Evolutionary conservation across 1,140 invertebrate genomes (phyloP), one percentile per base, ranked within the genome.

Genomic region (Zaprionus lachaisei): DNA sequence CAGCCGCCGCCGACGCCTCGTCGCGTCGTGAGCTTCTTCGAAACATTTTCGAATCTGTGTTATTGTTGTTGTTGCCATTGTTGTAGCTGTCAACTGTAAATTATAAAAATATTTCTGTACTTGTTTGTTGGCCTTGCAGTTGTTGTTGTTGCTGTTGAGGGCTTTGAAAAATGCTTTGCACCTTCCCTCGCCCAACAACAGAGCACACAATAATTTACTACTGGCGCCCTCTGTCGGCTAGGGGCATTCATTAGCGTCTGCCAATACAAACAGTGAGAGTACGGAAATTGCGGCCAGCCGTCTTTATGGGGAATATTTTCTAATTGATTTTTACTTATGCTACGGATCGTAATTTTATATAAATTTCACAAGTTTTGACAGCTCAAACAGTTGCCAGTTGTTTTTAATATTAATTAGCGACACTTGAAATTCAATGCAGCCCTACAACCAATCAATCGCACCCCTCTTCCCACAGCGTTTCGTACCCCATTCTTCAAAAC

Each of bases 281-380:
- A 68, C 31, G 31, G 28, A 75, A 79, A 80, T 72, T 90, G 81
- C 41, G 81, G 85, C 72, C 58, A 70, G 81, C 81, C 81, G 72
- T 66, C 69, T 55, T 80, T 75, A 85, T 90, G 76, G 7, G 14
- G 71, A 79, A 82, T 74, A 78, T 70, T 83, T 87, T 83, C 79
- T 82, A 91, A 90, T 90, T 84, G 81, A 85, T 87, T 87, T 89
- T 79, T 54, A 78, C 80, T 82, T 75, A 56, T 66, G 51, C 24
- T 22, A n/a, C 24, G 5, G 38, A 77, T 61, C 73, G 77, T 85
- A 90, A 90, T 90, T 90, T 80, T 80, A 90, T 90, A 90, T 79
- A 90, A 90, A 90, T 90, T 82, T 85, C 77, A 49, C 79, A 90
- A 90, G 72, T 90, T 90, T 73, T 90, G 85, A 90, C 85, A 90